A percentile compares a stretch with the other conserved stretches of the same genome.
These are phyloP conservation scores for Gambusia holbrooki DNA, from an alignment of 2,113 vertebrate genomes.

Conservation along the genomic window DNA sequence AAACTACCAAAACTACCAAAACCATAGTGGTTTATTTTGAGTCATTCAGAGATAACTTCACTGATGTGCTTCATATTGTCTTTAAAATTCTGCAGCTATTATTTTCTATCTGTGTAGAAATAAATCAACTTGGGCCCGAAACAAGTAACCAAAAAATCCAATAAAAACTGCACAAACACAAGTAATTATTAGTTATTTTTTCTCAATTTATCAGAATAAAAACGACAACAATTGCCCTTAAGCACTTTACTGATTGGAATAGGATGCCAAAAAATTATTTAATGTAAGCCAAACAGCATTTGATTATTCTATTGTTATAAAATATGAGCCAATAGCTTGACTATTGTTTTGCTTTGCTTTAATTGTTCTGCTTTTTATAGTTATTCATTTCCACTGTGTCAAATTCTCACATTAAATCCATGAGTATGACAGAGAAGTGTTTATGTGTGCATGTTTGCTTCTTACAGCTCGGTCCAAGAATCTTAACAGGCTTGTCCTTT, in stretches of 20 bases:
- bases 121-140: no score
- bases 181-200: not conserved
- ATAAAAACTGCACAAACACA: not conserved
- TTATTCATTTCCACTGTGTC: not conserved
- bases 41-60: no score
- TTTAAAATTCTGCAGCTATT: no score
- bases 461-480: conserved; percentile 96
- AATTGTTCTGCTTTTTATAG: not conserved
- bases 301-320: not conserved
- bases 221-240: not conserved
- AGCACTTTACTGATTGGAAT: not conserved
- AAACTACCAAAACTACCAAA: no score
- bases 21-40: no score
- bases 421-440: not conserved
- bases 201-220: not conserved
- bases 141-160: not conserved
- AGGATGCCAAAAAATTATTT: not conserved
- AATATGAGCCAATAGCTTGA: no score
- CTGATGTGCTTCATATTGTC: no score
- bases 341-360: not conserved
- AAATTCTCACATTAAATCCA: not conserved
- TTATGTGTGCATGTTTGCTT: conserved; percentile 39
- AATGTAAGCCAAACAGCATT: not conserved
- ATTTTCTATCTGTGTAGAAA: no score
- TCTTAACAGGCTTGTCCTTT: conserved; percentile 91